These are phyloP conservation scores for Sminthurides aquaticus DNA, from an alignment of 2,888 invertebrate genomes.

Conservation along the genomic window DNA sequence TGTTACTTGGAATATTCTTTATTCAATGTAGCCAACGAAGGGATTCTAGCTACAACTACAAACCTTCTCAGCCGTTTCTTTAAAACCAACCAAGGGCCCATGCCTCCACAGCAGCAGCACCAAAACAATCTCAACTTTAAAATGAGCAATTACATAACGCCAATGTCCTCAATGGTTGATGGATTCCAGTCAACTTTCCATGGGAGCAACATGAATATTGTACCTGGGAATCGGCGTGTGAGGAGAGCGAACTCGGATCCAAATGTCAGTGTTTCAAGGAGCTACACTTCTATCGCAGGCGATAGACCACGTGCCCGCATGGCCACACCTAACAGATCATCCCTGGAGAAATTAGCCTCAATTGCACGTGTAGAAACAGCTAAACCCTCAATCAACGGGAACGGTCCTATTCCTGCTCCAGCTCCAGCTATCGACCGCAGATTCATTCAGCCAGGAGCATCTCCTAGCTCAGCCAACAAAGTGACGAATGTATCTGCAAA, in stretches of 20 bases:
- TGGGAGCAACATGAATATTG: neutral
- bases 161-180: constrained; percentile 27
- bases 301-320: constrained; percentile 19
- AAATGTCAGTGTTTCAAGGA: constrained; percentile 31
- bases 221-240: constrained; percentile 29
- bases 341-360: constrained; percentile 12
- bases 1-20: constrained; percentile 42
- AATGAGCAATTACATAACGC: constrained; percentile 34
- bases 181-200: constrained; percentile 14
- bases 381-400: constrained; percentile 3
- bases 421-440: constrained; percentile 13
- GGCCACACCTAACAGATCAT: constrained; percentile 9
- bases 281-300: constrained; percentile 22
- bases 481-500: neutral
- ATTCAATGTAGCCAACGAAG: constrained; percentile 39
- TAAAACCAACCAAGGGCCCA: constrained; percentile 21
- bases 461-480: neutral
- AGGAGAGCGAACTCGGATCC: constrained; percentile 14
- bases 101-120: neutral
- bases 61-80: constrained; percentile 33
- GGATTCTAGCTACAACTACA: constrained; percentile 28
- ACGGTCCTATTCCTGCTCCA: constrained; percentile 8
- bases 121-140: constrained; percentile 20
- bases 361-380: constrained; percentile 20
- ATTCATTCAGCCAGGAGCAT: constrained; percentile 6